Evolutionary conservation across 1,140 invertebrate genomes (phyloP).

Genomic region (Branchinecta lindahli): DNA sequence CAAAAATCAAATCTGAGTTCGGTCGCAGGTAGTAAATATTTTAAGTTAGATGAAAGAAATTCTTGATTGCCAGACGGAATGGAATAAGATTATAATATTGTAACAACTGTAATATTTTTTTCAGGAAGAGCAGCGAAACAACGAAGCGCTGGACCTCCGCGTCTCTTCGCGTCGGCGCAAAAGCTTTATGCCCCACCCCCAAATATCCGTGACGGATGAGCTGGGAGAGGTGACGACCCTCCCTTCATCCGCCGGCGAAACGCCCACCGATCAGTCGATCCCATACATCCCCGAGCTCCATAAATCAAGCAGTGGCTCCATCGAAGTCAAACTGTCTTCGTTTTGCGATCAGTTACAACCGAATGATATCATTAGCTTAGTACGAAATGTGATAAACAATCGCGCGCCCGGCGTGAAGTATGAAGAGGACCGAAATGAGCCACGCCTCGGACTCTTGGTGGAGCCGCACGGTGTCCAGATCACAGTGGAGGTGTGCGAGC

Average conservation of each 20-base stretch:
- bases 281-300: conserved; percentile 26
- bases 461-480: conserved; percentile 19
- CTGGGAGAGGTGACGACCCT: conserved; percentile 63
- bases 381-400: conserved; percentile 64
- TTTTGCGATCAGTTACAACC: conserved; percentile 59
- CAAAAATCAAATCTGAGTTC: too few species aligned
- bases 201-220: conserved; percentile 79
- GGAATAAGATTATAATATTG: too few species aligned
- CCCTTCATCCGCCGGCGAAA: conserved; percentile 30
- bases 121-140: not conserved
- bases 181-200: conserved; percentile 38
- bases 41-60: too few species aligned
- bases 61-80: too few species aligned
- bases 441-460: conserved; percentile 27
- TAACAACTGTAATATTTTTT: not conserved
- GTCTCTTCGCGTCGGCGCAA: not conserved
- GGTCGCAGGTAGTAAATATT: too few species aligned
- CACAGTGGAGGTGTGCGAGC: conserved; percentile 25
- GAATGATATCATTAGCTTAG: conserved; percentile 57
- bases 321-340: conserved; percentile 56
- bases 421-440: conserved; percentile 58
- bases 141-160: conserved; percentile 18
- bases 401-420: conserved; percentile 38
- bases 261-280: conserved; percentile 17
- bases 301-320: conserved; percentile 34